These are phyloP conservation scores for Oreortyx pictus DNA, from an alignment of 2,797 vertebrate genomes.

Conservation along the genomic window DNA sequence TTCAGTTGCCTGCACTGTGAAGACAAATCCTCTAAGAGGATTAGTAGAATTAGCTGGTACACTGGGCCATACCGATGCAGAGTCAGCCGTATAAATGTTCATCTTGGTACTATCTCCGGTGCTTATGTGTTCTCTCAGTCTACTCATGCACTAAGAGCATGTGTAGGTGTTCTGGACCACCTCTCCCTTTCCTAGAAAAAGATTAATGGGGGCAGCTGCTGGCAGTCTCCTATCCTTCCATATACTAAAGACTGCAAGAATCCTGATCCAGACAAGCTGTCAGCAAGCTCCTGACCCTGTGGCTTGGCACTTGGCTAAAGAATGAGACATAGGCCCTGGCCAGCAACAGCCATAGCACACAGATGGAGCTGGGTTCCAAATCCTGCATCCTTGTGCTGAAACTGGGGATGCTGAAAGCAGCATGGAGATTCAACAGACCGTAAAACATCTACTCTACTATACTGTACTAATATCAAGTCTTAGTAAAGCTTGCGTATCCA, in stretches of 20 bases:
- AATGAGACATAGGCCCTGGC: fast-evolving
- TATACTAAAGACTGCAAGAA: not conserved
- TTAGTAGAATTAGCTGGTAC: not conserved
- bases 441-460: not conserved
- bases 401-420: not conserved
- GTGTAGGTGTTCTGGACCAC: not conserved
- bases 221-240: not conserved
- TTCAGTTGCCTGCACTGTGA: not conserved
- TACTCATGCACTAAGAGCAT: not conserved
- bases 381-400: not conserved
- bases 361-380: not conserved
- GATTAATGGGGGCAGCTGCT: not conserved
- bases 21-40: not conserved
- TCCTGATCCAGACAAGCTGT: not conserved
- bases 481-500: not conserved
- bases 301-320: not conserved
- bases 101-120: not conserved
- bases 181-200: not conserved
- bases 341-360: not conserved
- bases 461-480: not conserved
- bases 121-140: not conserved
- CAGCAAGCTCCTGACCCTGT: not conserved
- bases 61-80: not conserved
- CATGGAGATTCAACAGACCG: not conserved
- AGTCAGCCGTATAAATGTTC: not conserved